Evolutionary conservation across 30 jellyfish, hydroid and myxozoan species (phyloP).

Genomic region (Rhopilema esculentum): DNA sequence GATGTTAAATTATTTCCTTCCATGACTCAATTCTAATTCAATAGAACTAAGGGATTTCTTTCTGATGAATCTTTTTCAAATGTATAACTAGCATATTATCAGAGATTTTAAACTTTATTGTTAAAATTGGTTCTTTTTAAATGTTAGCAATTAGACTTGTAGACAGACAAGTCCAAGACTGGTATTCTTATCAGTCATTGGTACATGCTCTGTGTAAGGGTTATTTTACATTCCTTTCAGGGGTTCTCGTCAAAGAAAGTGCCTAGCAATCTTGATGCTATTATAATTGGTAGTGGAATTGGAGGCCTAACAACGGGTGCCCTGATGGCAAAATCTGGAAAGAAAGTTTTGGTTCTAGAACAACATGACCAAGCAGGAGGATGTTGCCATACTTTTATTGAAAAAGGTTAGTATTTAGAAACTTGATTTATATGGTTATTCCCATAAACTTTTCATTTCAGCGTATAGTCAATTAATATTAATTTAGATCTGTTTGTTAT

Average conservation of each 20-base stretch:
- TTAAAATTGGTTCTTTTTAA: no score
- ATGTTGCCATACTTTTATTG: conserved; percentile 97
- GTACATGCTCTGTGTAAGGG: not conserved
- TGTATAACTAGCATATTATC: no score
- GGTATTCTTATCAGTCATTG: no score
- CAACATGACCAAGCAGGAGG: conserved; percentile 99
- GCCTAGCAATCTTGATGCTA: conserved; percentile 91
- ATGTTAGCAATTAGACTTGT: no score
- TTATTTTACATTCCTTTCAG: conserved; percentile 12
- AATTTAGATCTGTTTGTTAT: no score
- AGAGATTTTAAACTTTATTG: no score
- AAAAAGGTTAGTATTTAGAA: conserved; percentile 75
- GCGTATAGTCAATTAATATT: no score
- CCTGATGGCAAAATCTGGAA: conserved; percentile 93
- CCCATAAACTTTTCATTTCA: not conserved
- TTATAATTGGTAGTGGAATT: conserved; percentile 97
- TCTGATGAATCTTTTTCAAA: no score
- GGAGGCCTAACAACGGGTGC: conserved; percentile 97
- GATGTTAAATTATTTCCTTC: no score
- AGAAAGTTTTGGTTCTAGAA: conserved; percentile 92
- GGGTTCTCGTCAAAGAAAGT: conserved; percentile 85
- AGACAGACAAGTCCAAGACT: no score
- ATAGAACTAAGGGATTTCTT: no score
- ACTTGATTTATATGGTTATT: not conserved
- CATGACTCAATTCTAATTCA: no score